These are phyloP conservation scores for Corythornis vintsioides DNA, from an alignment of 2,113 vertebrate genomes.

Conservation along the genomic window DNA sequence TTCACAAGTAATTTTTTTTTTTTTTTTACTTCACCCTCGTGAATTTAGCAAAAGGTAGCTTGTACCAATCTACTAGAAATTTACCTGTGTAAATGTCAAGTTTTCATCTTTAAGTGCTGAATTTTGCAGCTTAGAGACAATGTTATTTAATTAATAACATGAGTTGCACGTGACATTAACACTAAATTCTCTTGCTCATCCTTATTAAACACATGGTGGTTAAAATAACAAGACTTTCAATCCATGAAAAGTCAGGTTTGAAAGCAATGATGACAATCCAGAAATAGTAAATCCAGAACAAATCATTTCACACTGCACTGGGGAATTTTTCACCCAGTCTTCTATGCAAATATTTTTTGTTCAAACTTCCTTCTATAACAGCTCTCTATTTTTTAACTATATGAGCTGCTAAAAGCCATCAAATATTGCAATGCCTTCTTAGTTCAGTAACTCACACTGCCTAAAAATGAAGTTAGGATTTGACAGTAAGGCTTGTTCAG, in stretches of 20 bases:
- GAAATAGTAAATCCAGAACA: conserved; percentile 6
- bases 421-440: neutral
- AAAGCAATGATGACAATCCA: neutral
- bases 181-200: conserved; percentile 49
- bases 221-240: conserved; percentile 37
- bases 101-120: neutral
- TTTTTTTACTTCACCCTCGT: no score
- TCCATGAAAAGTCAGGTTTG: conserved; percentile 48
- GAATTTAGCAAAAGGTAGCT: neutral
- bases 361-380: neutral
- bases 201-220: conserved; percentile 15
- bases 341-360: neutral
- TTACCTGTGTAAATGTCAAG: conserved; percentile 45
- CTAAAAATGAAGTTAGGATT: neutral
- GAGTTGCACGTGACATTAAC: conserved; percentile 56
- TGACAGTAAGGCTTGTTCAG: neutral
- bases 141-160: conserved; percentile 48
- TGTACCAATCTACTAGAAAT: neutral
- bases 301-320: neutral
- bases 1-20: no score
- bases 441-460: neutral
- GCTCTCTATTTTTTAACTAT: neutral
- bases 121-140: conserved; percentile 10
- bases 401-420: neutral
- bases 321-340: neutral